phyloP scores from a whole-genome alignment of 2,113 vertebrate species.

The Eonycteris spelaea region DNA sequence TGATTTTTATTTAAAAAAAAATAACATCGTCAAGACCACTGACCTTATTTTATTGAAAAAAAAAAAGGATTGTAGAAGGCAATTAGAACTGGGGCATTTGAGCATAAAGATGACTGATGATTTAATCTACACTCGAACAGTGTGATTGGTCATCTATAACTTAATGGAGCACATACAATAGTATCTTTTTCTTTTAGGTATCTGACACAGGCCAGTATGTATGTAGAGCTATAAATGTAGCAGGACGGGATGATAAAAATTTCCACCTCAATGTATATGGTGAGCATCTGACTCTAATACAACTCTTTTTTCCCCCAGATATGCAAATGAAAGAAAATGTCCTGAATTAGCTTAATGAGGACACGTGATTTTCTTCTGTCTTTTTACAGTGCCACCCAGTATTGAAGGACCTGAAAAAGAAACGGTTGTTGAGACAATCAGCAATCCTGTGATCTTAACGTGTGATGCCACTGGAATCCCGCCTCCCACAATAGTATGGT shows the following conservation, averaged over 20 bases:
- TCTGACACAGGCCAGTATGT: conserved; percentile 97
- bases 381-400: conserved; percentile 89
- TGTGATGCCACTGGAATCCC: conserved; percentile 96
- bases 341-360: neutral
- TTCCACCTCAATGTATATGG: conserved; percentile 96
- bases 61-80: conserved; percentile 1
- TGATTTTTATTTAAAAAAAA: neutral
- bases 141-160: conserved; percentile 63
- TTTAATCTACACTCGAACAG: conserved; percentile 40
- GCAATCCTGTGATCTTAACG: conserved; percentile 89
- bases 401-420: conserved; percentile 90
- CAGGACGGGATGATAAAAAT: conserved; percentile 94
- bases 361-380: conserved; percentile 23
- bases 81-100: conserved; percentile 26
- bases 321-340: conserved; percentile 54
- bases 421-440: conserved; percentile 86
- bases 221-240: conserved; percentile 95
- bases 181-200: conserved; percentile 86
- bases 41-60: neutral
- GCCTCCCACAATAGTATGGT: conserved; percentile 90
- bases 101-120: conserved; percentile 66
- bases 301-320: conserved; percentile 63
- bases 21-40: neutral
- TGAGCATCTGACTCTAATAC: conserved; percentile 79
- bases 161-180: conserved; percentile 68